A percentile compares a stretch with the other conserved stretches of the same genome.
These are phyloP conservation scores for Gymnocephalus cernua DNA, from an alignment of 2,113 vertebrate genomes.

Conservation along the genomic window DNA sequence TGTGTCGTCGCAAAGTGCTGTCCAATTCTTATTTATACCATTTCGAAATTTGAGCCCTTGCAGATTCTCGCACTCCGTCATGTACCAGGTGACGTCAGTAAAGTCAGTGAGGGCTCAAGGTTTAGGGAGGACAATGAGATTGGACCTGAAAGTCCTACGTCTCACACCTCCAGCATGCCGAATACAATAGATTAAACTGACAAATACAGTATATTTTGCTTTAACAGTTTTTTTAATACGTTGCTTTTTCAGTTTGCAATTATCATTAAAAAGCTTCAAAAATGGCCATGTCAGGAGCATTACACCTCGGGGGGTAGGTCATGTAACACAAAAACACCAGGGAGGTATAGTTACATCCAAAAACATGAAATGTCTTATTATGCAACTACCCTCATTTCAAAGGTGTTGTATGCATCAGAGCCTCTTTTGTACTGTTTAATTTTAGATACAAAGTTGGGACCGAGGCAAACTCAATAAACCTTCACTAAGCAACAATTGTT, in stretches of 20 bases:
- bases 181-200: background rate
- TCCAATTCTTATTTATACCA: no score
- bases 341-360: background rate
- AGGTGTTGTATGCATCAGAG: constrained; percentile 6
- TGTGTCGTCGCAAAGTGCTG: no score
- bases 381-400: constrained; percentile 14
- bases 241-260: background rate
- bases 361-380: constrained; percentile 29
- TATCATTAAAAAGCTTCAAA: background rate
- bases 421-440: background rate
- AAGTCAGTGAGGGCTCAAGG: no score
- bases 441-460: constrained; percentile 19
- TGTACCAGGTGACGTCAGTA: no score
- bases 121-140: no score
- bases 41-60: no score
- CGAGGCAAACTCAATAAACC: constrained; percentile 14
- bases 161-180: no score
- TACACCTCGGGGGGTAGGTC: background rate
- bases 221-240: background rate
- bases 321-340: constrained; percentile 13
- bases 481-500: constrained; percentile 28
- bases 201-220: background rate
- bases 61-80: no score
- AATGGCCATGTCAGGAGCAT: background rate
- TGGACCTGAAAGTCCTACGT: no score